These are phyloP conservation scores for Meteorus colon DNA, from an alignment of 2,888 invertebrate species.

Conservation along the genomic window DNA sequence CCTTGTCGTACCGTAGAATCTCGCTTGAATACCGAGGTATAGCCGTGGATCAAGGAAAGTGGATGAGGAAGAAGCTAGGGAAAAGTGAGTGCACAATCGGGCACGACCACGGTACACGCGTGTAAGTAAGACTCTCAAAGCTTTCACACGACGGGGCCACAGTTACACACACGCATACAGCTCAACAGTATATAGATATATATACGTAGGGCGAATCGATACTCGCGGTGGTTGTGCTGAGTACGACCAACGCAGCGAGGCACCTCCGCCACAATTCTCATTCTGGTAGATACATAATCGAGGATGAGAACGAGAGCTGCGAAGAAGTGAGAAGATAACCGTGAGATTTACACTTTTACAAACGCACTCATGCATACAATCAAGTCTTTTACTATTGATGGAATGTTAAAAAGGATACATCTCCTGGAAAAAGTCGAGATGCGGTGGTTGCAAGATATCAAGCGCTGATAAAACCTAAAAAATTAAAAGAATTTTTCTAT, in stretches of 20 bases:
- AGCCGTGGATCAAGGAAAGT: constrained; percentile 12
- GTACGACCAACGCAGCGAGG: background rate
- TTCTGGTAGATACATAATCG: constrained; percentile 6
- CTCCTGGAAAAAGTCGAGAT: constrained; percentile 99
- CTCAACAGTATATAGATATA: constrained; percentile 10
- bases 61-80: constrained; percentile 26
- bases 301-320: background rate
- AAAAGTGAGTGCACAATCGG: constrained; percentile 15
- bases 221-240: constrained; percentile 20
- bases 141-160: constrained; percentile 49
- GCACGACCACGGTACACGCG: constrained; percentile 18
- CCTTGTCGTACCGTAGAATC: constrained; percentile 17
- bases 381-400: constrained; percentile 9
- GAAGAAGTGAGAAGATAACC: constrained; percentile 4
- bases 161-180: constrained; percentile 6
- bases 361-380: constrained; percentile 6
- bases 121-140: constrained; percentile 51
- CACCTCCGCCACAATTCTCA: constrained; percentile 10
- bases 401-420: constrained; percentile 90
- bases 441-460: constrained; percentile 98
- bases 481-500: constrained; percentile 45
- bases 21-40: constrained; percentile 23
- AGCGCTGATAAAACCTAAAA: constrained; percentile 96
- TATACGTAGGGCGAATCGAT: constrained; percentile 21
- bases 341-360: constrained; percentile 3